Base-by-base conservation (phyloP, 1,140 invertebrate genomes). In the Schlechtendalia chinensis region DNA sequence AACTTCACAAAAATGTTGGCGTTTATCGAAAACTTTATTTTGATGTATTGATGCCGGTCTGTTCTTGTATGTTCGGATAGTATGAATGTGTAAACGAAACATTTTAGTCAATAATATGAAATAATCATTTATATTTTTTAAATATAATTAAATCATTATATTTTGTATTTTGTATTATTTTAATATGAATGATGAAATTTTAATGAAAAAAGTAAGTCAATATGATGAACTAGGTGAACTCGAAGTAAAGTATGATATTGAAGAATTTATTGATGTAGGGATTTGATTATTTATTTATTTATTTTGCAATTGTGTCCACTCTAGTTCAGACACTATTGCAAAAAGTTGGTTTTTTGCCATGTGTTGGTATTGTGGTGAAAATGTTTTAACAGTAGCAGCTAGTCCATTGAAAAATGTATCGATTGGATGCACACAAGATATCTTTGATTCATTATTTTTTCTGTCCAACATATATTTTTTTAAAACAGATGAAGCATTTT, bases 301-400 rank as follows among this genome's bases (percentile, higher is more conserved):
- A 50, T 50, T 53, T 71, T 71, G 45, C 2, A 71, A 71, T 54
- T 71, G 45, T 71, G 12, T 14, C 67, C 67, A 71, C 24, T 71
- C 67, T 53, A 53, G 19, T 16, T 71, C 47, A 54, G 67, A 71
- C 1, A 71, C 50, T 53, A 71, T 54, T 1, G 2, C 4, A 54
- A 71, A 53, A 16, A 71, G 45, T 71, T 53, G 50, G 22, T 5
- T 50, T 71, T 71, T 71, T 50, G 67, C 67, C 50, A 71, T 50
- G 24, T 22, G 19, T 71, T 71, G 67, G 17, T 71, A 71, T 71
- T 71, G 45, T 50, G 67, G 67, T 24, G 67, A 71, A 27, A 71
- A 71, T 54, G 67, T 71, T 71, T 71, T 54, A 3, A 71, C 47
- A 10, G 47, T 71, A 53, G 47, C 67, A 27, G 67, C 67, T 6